Base-by-base conservation (phyloP, 2,888 invertebrate genomes). In the Lottia gigantea region DNA sequence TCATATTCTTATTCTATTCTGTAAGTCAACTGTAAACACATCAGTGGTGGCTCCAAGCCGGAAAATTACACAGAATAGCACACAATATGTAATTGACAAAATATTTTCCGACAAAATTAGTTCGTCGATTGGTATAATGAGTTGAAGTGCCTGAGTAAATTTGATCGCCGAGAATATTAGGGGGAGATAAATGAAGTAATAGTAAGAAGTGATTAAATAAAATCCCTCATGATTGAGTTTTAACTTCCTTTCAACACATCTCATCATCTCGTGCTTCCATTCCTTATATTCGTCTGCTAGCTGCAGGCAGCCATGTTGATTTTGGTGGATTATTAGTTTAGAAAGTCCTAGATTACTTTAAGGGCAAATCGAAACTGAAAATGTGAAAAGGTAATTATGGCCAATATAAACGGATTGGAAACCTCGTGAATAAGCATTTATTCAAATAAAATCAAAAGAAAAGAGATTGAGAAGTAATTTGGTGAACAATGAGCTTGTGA, bases 1-100 rank as follows among this genome's bases (percentile, higher is more conserved):
- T 55, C 55, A 55, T 19, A 19, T 19, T 23, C 67, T 74, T 66
- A 76, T 77, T 77, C 73, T 74, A 70, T 68, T 63, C 66, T 49
- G 63, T 71, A 67, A 73, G 72, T 67, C 76, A 67, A 64, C 66
- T 68, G 72, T 72, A 77, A 77, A 77, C 71, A 73, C 70, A 70
- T 68, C 74, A 76, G 73, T 67, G 47, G 26, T 49, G 64, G 74
- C 63, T 70, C 74, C 70, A 69, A 71, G 64, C 72, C 76, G 73
- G 74, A 77, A 77, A 77, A 77, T 76, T 73, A 73, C 72, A 71
- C 74, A 67, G 68, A 69, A 46, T 67, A 71, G 70, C 66, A 68
- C 72, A 77, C 77, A 77, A 77, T 77, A 73, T 73, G 74, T 77
- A 76, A 77, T 77, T 77, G 77, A 77, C 76, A 77, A 77, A 77